These are phyloP conservation scores for Heteromyza rotundicornis DNA, from an alignment of 2,888 invertebrate genomes.

Conservation along the genomic window DNA sequence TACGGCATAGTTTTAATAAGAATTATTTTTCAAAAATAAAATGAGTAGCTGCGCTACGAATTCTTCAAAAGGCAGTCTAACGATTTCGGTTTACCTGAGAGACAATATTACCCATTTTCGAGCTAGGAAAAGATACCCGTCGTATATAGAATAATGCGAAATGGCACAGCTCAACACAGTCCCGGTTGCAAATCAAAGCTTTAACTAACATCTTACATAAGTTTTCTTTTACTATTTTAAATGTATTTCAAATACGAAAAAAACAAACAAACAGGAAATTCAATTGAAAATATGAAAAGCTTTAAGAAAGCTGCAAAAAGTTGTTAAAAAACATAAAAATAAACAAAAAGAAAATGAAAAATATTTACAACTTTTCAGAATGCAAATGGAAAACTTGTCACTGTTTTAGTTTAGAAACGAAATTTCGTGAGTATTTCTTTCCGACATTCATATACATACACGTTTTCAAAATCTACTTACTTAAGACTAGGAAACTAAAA, in stretches of 20 bases:
- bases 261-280: conserved; percentile 14
- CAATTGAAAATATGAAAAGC: conserved; percentile 11
- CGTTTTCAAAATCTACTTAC: no score
- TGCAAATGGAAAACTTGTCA: conserved; percentile 27
- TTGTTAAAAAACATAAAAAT: conserved; percentile 13
- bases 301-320: conserved; percentile 19
- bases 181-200: no score
- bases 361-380: neutral
- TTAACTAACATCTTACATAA: no score
- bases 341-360: conserved; percentile 2
- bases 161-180: no score
- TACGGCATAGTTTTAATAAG: no score
- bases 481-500: no score
- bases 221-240: no score
- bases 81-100: conserved; percentile 7
- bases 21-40: conserved; percentile 12
- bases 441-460: no score
- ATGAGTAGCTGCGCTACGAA: conserved; percentile 32
- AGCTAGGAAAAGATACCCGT: no score
- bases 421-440: no score
- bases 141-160: no score
- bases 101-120: no score
- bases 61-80: conserved; percentile 15
- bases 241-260: conserved; percentile 29
- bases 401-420: conserved; percentile 8